These are phyloP conservation scores for Pandemis cinnamomeana DNA, from an alignment of 2,888 invertebrate species.

Conservation along the genomic window DNA sequence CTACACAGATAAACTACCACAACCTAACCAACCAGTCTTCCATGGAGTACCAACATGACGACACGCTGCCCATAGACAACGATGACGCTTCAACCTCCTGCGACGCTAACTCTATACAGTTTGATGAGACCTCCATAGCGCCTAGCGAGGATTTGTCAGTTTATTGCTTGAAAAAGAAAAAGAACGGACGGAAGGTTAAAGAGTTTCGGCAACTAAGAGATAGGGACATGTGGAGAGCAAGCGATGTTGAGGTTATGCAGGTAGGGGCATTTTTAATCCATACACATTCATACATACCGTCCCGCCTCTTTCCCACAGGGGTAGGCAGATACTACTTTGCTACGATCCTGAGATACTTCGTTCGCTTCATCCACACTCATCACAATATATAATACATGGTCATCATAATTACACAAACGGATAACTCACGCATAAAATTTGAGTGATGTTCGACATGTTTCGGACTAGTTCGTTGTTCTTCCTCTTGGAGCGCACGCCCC, in stretches of 20 bases:
- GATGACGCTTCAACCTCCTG: conserved; percentile 69
- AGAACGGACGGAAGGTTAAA: conserved; percentile 61
- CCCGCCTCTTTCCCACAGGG: no score
- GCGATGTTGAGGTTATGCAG: conserved; percentile 74
- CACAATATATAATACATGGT: no score
- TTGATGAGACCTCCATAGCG: conserved; percentile 66
- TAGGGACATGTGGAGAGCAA: conserved; percentile 76
- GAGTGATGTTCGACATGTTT: no score
- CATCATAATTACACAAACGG: no score
- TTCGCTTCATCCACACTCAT: no score
- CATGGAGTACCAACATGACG: conserved; percentile 50
- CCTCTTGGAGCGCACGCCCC: no score
- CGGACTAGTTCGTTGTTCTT: no score
- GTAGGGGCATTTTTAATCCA: conserved; percentile 47
- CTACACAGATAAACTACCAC: conserved; percentile 62
- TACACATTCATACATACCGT: no score
- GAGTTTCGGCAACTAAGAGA: conserved; percentile 65
- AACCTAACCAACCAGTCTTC: conserved; percentile 59
- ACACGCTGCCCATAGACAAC: conserved; percentile 51
- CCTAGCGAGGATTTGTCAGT: conserved; percentile 68
- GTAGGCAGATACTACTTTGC: no score
- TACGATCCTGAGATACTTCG: no score
- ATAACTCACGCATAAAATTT: no score
- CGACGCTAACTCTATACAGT: conserved; percentile 68
- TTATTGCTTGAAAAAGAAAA: conserved; percentile 68